Conservation (phyloP, 2,797 vertebrate genomes). For the Gallinago stenura region DNA sequence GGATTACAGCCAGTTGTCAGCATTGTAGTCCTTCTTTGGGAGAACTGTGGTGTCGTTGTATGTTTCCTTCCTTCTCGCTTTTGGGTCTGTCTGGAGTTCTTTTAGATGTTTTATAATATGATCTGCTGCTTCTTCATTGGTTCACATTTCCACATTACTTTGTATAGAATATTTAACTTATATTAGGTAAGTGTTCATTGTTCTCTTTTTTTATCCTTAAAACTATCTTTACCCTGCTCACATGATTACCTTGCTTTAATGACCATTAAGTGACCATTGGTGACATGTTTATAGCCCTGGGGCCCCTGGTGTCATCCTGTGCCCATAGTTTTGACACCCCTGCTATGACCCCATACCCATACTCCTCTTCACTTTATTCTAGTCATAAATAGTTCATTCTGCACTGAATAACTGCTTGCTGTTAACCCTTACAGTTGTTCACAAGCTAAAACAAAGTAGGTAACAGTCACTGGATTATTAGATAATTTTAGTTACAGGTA, state of each 20-base stretch:
- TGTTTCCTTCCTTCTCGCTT: neutral
- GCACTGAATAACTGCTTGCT: rapidly evolving
- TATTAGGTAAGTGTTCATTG: rapidly evolving
- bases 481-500: neutral
- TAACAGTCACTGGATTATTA: neutral
- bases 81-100: neutral
- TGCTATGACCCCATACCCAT: neutral
- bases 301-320: neutral
- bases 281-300: neutral
- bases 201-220: neutral
- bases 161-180: neutral
- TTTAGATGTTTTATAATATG: neutral
- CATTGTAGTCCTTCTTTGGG: neutral
- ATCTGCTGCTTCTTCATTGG: neutral
- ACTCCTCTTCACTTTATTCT: neutral
- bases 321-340: neutral
- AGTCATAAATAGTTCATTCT: neutral
- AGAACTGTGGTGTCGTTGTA: rapidly evolving
- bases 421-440: neutral
- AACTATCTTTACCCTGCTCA: neutral
- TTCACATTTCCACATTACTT: neutral
- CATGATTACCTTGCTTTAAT: neutral
- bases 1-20: neutral
- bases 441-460: neutral
- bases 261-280: neutral